phyloP scores from a whole-genome alignment of 2,797 vertebrate genomes.

The Odontamblyopus lacepedii region DNA sequence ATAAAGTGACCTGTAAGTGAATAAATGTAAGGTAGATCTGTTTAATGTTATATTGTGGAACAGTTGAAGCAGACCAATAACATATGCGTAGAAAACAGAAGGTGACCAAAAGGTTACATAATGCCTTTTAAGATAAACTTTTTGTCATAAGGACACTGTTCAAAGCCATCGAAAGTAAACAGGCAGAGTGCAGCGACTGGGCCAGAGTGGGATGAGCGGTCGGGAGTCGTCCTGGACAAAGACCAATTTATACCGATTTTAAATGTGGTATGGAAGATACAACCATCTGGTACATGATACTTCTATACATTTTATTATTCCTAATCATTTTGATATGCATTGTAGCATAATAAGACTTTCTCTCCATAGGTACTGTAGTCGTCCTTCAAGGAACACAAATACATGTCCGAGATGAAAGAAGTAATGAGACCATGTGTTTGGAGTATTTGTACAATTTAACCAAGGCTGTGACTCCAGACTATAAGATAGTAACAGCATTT shows the following conservation, averaged over 20 bases:
- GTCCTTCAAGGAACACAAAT: slow-evolving; percentile 55
- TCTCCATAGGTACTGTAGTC: slow-evolving; percentile 40
- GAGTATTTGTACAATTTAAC: slow-evolving; percentile 52
- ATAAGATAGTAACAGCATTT: slow-evolving; percentile 36
- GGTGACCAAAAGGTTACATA: too few relatives aligned
- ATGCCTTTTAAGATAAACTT: not conserved
- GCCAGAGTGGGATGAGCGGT: slow-evolving; percentile 34
- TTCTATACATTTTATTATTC: not conserved
- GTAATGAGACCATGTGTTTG: slow-evolving; percentile 66
- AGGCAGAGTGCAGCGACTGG: not conserved
- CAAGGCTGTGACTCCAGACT: accelerated
- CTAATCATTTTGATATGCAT: not conserved
- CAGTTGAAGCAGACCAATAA: too few relatives aligned
- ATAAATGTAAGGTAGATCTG: too few relatives aligned
- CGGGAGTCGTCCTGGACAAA: slow-evolving; percentile 32
- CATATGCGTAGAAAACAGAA: too few relatives aligned
- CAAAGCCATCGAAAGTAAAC: slow-evolving; percentile 21
- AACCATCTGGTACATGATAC: slow-evolving; percentile 43
- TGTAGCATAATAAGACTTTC: not conserved
- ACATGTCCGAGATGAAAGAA: slow-evolving; percentile 59
- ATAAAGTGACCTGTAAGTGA: too few relatives aligned
- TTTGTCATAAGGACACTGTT: slow-evolving; percentile 58
- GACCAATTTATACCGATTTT: slow-evolving; percentile 40
- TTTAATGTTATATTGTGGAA: too few relatives aligned
- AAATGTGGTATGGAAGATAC: slow-evolving; percentile 54